phyloP scores from a whole-genome alignment of 2,797 vertebrate genomes.

The Mustela erminea region DNA sequence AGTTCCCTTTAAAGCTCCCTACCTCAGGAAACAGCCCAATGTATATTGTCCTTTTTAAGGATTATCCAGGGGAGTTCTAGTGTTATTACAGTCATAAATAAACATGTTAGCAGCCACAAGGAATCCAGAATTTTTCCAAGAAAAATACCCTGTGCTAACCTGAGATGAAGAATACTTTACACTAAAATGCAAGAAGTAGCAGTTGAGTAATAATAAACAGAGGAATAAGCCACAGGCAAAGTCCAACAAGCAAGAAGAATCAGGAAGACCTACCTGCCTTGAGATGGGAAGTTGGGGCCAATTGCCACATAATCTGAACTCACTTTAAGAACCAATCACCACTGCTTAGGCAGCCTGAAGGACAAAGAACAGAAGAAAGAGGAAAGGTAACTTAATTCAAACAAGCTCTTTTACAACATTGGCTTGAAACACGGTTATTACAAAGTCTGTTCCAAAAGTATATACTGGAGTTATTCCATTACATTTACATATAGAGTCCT shows the following conservation, averaged over 20 bases:
- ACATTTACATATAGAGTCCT: background rate
- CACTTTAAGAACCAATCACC: constrained; percentile 35
- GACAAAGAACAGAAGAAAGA: background rate
- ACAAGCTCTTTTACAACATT: background rate
- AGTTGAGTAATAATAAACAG: constrained; percentile 48
- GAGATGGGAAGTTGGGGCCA: background rate
- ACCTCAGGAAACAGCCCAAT: constrained; percentile 37
- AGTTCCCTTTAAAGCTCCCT: background rate
- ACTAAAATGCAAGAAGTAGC: constrained; percentile 34
- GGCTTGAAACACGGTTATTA: background rate
- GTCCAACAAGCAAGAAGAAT: constrained; percentile 15
- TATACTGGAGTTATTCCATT: background rate
- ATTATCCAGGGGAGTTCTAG: constrained; percentile 51
- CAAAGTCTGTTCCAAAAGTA: background rate
- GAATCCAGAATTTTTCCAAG: constrained; percentile 55
- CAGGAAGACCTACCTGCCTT: background rate
- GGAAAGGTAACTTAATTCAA: background rate
- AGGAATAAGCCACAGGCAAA: constrained; percentile 29
- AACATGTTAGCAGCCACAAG: constrained; percentile 66
- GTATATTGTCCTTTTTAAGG: constrained; percentile 42
- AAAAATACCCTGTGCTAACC: constrained; percentile 56
- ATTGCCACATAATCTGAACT: background rate
- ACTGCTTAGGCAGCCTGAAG: background rate
- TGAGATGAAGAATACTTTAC: constrained; percentile 50
- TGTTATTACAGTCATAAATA: constrained; percentile 80